These are phyloP conservation scores for Rhopalosiphum nymphaeae DNA, from an alignment of 2,888 invertebrate species.

Conservation along the genomic window DNA sequence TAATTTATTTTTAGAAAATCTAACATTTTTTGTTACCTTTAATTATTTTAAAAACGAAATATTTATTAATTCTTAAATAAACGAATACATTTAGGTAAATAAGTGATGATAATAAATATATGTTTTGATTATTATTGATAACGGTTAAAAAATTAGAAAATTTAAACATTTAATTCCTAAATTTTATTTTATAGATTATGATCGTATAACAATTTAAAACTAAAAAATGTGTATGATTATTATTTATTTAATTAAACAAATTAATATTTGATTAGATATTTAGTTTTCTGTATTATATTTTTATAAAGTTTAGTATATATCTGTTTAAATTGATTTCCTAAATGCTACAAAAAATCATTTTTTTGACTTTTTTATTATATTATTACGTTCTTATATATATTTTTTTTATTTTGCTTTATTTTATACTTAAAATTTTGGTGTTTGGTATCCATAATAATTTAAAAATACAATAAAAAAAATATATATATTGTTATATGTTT, in stretches of 20 bases:
- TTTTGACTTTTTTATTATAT: neutral
- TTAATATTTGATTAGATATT: too few relatives aligned
- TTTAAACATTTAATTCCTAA: neutral
- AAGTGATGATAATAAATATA: neutral
- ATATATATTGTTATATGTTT: too few relatives aligned
- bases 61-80: too few relatives aligned
- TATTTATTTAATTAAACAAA: neutral
- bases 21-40: too few relatives aligned
- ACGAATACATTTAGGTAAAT: too few relatives aligned
- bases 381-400: too few relatives aligned
- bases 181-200: neutral
- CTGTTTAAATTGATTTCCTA: neutral
- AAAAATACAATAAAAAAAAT: neutral
- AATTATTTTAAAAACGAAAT: too few relatives aligned
- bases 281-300: too few relatives aligned
- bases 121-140: neutral
- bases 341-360: neutral
- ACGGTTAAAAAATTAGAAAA: neutral
- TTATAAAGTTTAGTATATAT: too few relatives aligned
- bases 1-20: too few relatives aligned
- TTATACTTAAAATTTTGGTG: neutral
- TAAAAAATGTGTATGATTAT: neutral
- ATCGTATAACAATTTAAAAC: neutral
- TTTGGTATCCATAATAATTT: neutral
- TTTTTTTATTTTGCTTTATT: neutral